These are phyloP conservation scores for Puma concolor DNA, from an alignment of 2,113 vertebrate genomes.

Conservation along the genomic window DNA sequence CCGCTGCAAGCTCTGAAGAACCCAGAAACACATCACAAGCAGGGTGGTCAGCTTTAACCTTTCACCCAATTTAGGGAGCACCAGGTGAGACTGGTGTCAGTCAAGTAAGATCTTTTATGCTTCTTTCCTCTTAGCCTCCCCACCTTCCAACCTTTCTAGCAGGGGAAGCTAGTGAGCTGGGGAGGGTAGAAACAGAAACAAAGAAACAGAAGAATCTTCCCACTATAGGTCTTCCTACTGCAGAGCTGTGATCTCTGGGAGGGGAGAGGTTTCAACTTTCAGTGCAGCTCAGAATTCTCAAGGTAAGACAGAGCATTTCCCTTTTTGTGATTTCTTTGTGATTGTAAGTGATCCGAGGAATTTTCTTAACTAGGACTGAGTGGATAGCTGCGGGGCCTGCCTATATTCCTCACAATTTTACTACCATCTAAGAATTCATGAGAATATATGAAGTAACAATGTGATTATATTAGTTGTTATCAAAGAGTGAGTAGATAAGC, in stretches of 20 bases:
- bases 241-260: not conserved
- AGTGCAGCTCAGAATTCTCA: not conserved
- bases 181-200: not conserved
- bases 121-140: not conserved
- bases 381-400: not conserved
- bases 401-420: not conserved
- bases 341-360: not conserved
- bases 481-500: not conserved
- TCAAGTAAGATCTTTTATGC: not conserved
- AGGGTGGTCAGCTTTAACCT: not conserved
- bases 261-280: not conserved
- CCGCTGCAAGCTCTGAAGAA: not conserved
- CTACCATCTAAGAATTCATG: not conserved
- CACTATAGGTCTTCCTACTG: not conserved
- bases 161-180: not conserved
- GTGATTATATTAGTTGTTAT: not conserved
- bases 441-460: not conserved
- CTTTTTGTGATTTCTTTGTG: not conserved
- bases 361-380: not conserved
- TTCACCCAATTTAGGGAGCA: not conserved
- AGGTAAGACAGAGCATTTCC: not conserved
- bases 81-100: not conserved
- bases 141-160: not conserved
- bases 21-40: not conserved
- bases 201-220: not conserved